phyloP scores from a whole-genome alignment of 2,888 invertebrate genomes.

The Chrysolina oricalcia region DNA sequence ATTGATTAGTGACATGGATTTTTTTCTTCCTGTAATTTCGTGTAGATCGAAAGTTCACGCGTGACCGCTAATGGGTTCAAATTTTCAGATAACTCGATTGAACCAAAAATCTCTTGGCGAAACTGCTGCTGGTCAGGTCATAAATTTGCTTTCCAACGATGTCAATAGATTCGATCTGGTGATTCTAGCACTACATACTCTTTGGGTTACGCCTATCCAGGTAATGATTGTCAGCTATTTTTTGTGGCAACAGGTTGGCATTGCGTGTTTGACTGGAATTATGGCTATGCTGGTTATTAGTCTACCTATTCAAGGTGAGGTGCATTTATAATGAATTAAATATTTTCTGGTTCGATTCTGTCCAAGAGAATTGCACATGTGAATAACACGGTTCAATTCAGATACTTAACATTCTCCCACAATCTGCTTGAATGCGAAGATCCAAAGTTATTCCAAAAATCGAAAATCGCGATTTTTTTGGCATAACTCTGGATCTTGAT shows the following conservation, averaged over 20 bases:
- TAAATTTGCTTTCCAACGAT: conserved; percentile 89
- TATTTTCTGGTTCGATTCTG: background rate
- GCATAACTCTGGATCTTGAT: too few species aligned
- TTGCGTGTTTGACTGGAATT: conserved; percentile 77
- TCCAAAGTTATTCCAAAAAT: too few species aligned
- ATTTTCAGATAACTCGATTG: conserved; percentile 74
- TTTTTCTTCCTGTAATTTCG: background rate
- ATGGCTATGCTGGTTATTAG: conserved; percentile 73
- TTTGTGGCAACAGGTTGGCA: conserved; percentile 74
- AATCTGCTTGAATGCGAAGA: too few species aligned
- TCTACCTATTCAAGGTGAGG: conserved; percentile 72
- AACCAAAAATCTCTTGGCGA: conserved; percentile 83
- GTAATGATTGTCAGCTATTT: conserved; percentile 77
- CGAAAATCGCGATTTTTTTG: too few species aligned
- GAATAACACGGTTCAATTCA: background rate
- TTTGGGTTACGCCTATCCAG: conserved; percentile 87
- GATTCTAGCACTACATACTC: conserved; percentile 81
- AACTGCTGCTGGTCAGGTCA: conserved; percentile 87
- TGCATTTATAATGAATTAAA: background rate
- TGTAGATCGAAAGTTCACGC: background rate
- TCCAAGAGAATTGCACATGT: background rate
- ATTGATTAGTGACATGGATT: background rate
- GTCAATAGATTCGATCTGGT: conserved; percentile 86
- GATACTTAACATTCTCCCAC: too few species aligned
- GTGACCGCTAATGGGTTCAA: too few species aligned